Evolutionary conservation across 2,888 invertebrate species (phyloP).

Genomic region (Folsomia manolachei): DNA sequence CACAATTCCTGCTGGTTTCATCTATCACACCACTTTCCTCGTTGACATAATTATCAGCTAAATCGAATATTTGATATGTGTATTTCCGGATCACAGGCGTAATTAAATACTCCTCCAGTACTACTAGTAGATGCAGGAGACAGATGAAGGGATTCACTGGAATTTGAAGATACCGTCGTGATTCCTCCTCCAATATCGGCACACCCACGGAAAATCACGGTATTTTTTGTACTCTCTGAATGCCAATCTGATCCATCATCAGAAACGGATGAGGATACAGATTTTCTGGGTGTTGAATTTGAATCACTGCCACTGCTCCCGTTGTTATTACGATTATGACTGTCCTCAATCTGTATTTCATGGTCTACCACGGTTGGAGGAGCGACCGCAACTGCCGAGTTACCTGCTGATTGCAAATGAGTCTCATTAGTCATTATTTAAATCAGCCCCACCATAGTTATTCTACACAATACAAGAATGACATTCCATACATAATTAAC

Average conservation of each 20-base stretch:
- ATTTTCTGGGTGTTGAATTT: not conserved
- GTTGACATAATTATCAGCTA: not conserved
- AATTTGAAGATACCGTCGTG: not conserved
- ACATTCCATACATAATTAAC: too few relatives aligned
- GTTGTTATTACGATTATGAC: too few relatives aligned
- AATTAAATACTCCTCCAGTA: constrained; percentile 15
- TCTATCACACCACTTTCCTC: not conserved
- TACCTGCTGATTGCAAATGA: not conserved
- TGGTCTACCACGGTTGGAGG: too few relatives aligned
- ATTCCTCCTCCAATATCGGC: not conserved
- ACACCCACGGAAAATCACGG: constrained; percentile 42
- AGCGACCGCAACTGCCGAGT: too few relatives aligned
- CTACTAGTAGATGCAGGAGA: constrained; percentile 10
- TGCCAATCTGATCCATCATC: constrained; percentile 43
- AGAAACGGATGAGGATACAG: constrained; percentile 14
- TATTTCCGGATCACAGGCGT: constrained; percentile 38
- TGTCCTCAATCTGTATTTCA: too few relatives aligned
- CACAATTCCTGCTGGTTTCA: not conserved
- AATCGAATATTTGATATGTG: constrained; percentile 34
- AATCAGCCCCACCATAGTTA: too few relatives aligned
- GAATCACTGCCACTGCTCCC: constrained; percentile 25
- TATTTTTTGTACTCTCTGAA: constrained; percentile 43
- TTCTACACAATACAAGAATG: too few relatives aligned
- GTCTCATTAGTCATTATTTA: not conserved
- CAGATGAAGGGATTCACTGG: constrained; percentile 13